These are phyloP conservation scores for Actinopyga echinites DNA, from an alignment of 53 echinoderm and acorn worm genomes.

Conservation along the genomic window DNA sequence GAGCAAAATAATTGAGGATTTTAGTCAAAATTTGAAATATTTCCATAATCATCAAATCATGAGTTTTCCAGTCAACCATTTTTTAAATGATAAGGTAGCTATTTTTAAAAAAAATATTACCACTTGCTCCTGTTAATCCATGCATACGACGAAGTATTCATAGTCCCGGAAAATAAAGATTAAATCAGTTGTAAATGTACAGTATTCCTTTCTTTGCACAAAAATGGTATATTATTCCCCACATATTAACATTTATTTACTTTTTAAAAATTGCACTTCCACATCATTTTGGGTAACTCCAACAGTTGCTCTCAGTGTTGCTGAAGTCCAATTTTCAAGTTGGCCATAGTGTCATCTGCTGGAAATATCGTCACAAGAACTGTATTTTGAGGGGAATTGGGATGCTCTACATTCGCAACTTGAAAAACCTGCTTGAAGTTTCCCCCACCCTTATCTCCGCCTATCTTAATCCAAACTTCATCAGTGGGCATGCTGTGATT, in stretches of 20 bases:
- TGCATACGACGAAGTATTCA: constrained; percentile 1
- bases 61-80: neutral
- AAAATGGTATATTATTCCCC: neutral
- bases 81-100: neutral
- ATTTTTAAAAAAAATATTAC: neutral
- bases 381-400: neutral
- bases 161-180: constrained; percentile 1
- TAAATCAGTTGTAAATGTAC: no score
- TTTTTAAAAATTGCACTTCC: no score
- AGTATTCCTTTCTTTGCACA: neutral
- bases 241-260: neutral
- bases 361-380: neutral
- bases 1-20: no score
- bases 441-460: constrained; percentile 12
- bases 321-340: neutral
- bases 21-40: no score
- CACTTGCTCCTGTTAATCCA: constrained; percentile 1
- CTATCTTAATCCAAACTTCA: neutral
- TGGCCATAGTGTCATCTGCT: constrained; percentile 9
- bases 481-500: neutral
- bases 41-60: no score
- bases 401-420: constrained; percentile 11
- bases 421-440: constrained; percentile 19
- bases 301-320: neutral
- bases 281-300: neutral